Percentiles rank a stretch among this genome's conserved stretches.
Conservation (phyloP, 2,113 vertebrate species). For the Paracanthobrama guichenoti region DNA sequence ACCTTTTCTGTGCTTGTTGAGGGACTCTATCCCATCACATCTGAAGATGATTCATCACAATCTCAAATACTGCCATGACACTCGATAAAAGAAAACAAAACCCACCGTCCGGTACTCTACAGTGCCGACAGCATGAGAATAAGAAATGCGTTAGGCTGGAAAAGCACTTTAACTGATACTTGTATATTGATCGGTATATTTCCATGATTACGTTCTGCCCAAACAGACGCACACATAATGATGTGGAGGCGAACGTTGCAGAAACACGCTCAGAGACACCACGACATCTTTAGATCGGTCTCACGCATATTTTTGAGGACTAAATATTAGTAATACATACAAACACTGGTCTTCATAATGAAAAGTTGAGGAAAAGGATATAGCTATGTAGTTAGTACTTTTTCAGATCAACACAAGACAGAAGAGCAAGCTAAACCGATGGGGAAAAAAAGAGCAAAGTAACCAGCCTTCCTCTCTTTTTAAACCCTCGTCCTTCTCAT, state of each 20-base stretch:
- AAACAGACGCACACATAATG: background rate
- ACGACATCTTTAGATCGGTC: constrained; percentile 2
- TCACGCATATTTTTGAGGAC: constrained; percentile 43
- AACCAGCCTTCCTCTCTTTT: constrained; percentile 82
- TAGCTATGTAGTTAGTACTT: constrained; percentile 55
- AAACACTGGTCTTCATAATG: constrained; percentile 60
- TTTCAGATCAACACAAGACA: constrained; percentile 62
- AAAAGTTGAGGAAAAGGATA: constrained; percentile 60
- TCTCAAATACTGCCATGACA: constrained; percentile 21
- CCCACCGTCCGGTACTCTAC: background rate
- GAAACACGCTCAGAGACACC: background rate
- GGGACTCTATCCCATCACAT: background rate
- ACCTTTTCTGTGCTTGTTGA: constrained; percentile 29
- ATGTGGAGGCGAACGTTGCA: too few species aligned
- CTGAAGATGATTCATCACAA: background rate
- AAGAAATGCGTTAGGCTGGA: constrained; percentile 46
- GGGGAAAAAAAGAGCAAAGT: constrained; percentile 68
- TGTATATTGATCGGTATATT: constrained; percentile 49
- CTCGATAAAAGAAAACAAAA: background rate
- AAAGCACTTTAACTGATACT: constrained; percentile 53
- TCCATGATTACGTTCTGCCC: constrained; percentile 13
- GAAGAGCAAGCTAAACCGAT: constrained; percentile 45
- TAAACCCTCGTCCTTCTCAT: background rate
- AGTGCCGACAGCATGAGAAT: background rate
- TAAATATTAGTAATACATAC: constrained; percentile 66